Conservation (phyloP, 2,888 invertebrate species). For the Volucella zonaria region DNA sequence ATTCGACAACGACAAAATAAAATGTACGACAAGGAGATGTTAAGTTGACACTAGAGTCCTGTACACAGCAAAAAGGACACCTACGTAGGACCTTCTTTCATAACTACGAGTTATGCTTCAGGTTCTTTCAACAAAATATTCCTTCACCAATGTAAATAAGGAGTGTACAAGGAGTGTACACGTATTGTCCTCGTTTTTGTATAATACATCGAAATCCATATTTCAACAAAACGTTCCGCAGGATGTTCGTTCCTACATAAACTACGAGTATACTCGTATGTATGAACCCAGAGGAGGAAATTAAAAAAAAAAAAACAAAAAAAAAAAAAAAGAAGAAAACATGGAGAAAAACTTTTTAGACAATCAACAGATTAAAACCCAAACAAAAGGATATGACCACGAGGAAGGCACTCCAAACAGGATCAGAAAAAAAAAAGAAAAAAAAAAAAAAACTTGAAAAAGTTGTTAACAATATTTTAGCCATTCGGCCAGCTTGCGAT, state of each 20-base stretch:
- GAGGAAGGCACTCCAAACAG: neutral
- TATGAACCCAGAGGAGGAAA: neutral
- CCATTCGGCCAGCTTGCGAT: slow-evolving; percentile 13
- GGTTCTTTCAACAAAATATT: neutral
- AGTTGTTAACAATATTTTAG: slow-evolving; percentile 46
- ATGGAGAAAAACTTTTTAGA: slow-evolving; percentile 33
- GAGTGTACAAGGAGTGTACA: neutral
- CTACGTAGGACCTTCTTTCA: no score
- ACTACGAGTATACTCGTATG: no score
- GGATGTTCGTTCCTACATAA: neutral
- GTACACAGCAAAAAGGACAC: neutral
- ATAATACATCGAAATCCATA: neutral
- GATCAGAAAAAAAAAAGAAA: slow-evolving; percentile 2
- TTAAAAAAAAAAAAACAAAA: neutral
- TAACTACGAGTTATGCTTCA: no score
- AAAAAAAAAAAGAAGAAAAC: neutral
- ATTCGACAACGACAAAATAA: slow-evolving; percentile 21
- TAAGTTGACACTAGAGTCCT: neutral
- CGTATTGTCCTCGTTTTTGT: no score
- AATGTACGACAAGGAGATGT: neutral
- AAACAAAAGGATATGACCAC: slow-evolving; percentile 29
- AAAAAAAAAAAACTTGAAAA: slow-evolving; percentile 29
- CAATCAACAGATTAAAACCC: slow-evolving; percentile 46
- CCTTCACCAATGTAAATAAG: slow-evolving; percentile 4
- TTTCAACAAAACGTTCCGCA: neutral